A percentile compares a stretch with the other conserved stretches of the same genome.
Conservation (phyloP, 2,888 invertebrate species). For the Pogonocherus hispidulus region DNA sequence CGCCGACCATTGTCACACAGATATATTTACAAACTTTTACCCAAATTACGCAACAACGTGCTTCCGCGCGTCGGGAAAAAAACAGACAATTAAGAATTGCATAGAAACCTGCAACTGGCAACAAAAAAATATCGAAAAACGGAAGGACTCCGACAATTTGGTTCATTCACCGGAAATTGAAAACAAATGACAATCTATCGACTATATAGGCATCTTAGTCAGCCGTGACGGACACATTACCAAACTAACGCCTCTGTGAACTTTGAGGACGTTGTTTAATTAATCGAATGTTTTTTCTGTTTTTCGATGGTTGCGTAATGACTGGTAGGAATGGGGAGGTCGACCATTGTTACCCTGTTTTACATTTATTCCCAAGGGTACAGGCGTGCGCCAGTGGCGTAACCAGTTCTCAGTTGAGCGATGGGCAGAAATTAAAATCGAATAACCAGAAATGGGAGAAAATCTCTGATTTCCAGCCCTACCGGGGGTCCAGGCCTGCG, state of each 20-base stretch:
- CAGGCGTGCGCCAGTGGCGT: too few species aligned
- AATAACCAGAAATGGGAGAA: too few species aligned
- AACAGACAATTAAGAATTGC: constrained; percentile 39
- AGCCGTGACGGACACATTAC: constrained; percentile 59
- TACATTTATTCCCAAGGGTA: too few species aligned
- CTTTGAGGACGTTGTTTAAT: constrained; percentile 54
- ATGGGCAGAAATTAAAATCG: too few species aligned
- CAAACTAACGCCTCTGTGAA: constrained; percentile 52
- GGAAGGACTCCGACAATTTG: constrained; percentile 65
- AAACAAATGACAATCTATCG: constrained; percentile 64
- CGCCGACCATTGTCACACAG: constrained; percentile 18
- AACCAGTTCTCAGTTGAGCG: too few species aligned
- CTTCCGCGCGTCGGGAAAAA: constrained; percentile 9
- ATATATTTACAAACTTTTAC: constrained; percentile 14
- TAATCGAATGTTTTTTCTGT: constrained; percentile 19
- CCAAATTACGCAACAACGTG: constrained; percentile 14
- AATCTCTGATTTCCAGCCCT: too few species aligned
- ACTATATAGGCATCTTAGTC: constrained; percentile 57
- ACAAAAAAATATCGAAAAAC: constrained; percentile 57
- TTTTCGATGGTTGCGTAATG: constrained; percentile 32
- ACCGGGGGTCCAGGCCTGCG: too few species aligned
- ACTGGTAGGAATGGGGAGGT: constrained; percentile 4
- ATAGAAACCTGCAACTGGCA: constrained; percentile 50
- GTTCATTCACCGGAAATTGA: constrained; percentile 65
- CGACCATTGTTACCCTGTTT: background rate